phyloP scores from a whole-genome alignment of 2,797 vertebrate species.

The Hydrolagus colliei region DNA sequence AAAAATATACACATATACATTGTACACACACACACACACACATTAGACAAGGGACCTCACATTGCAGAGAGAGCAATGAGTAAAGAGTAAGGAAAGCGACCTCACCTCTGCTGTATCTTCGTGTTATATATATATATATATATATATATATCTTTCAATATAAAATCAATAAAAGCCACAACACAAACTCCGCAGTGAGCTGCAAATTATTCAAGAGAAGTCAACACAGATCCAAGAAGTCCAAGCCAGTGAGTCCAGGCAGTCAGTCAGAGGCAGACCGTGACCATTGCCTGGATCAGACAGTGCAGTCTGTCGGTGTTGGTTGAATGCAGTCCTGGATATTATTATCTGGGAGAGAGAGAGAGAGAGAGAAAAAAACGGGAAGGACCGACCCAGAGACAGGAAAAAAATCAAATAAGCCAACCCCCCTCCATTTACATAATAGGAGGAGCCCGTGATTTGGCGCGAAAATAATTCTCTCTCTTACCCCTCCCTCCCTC shows the following conservation, averaged over 20 bases:
- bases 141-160: too few relatives aligned
- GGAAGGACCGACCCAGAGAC: constrained; percentile 57
- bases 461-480: constrained; percentile 59
- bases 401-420: constrained; percentile 39
- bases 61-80: too few relatives aligned
- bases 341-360: constrained; percentile 64
- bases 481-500: not conserved
- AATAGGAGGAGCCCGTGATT: constrained; percentile 57
- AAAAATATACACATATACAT: not conserved
- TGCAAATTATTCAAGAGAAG: not conserved
- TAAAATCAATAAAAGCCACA: too few relatives aligned
- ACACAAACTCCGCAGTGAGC: not conserved
- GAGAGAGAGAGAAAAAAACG: constrained; percentile 46
- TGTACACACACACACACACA: not conserved
- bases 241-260: constrained; percentile 36
- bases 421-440: constrained; percentile 56
- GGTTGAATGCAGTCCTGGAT: constrained; percentile 63
- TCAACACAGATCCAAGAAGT: not conserved
- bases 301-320: constrained; percentile 75
- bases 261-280: constrained; percentile 42
- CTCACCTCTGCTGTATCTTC: not conserved
- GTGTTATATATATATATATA: too few relatives aligned
- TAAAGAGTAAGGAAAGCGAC: not conserved
- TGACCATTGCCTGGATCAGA: constrained; percentile 53
- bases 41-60: not conserved